These are phyloP conservation scores for Seladonia tumulorum DNA, from an alignment of 2,888 invertebrate genomes.

Conservation along the genomic window DNA sequence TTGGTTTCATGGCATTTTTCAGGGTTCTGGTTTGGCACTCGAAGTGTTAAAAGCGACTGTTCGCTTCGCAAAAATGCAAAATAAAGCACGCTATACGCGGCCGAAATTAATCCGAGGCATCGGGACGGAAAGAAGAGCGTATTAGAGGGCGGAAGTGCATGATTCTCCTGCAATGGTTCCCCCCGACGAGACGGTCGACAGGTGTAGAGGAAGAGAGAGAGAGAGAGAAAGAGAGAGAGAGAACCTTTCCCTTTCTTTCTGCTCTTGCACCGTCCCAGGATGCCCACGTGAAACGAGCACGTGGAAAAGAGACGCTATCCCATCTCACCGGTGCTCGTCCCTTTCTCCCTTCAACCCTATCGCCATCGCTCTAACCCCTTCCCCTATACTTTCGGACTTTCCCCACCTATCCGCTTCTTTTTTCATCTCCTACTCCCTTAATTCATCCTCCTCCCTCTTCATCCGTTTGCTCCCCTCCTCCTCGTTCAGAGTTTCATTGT, in stretches of 20 bases:
- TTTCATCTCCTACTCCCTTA: slow-evolving; percentile 44
- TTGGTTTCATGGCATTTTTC: too few species aligned
- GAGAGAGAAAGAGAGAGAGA: background rate
- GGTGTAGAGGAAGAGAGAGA: slow-evolving; percentile 34
- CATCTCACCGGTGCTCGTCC: slow-evolving; percentile 17
- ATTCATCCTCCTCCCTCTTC: slow-evolving; percentile 40
- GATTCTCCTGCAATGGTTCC: slow-evolving; percentile 73
- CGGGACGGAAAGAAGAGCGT: slow-evolving; percentile 74
- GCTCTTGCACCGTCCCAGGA: background rate
- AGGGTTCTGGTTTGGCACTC: too few species aligned
- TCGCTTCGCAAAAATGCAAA: background rate
- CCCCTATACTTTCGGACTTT: slow-evolving; percentile 57
- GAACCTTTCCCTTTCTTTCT: slow-evolving; percentile 28
- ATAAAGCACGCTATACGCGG: slow-evolving; percentile 3
- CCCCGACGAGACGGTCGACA: slow-evolving; percentile 56
- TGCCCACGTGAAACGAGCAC: slow-evolving; percentile 42
- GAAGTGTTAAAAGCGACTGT: background rate
- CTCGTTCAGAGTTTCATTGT: slow-evolving; percentile 37
- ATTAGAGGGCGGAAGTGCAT: slow-evolving; percentile 81
- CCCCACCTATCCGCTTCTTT: slow-evolving; percentile 45
- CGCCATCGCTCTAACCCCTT: slow-evolving; percentile 47
- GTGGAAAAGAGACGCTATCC: slow-evolving; percentile 57
- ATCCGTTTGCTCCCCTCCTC: slow-evolving; percentile 24
- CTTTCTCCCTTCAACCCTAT: slow-evolving; percentile 8
- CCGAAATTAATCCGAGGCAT: slow-evolving; percentile 41